Evolutionary conservation across 2,888 invertebrate species (phyloP).

Genomic region (Drosophila mulleri): DNA sequence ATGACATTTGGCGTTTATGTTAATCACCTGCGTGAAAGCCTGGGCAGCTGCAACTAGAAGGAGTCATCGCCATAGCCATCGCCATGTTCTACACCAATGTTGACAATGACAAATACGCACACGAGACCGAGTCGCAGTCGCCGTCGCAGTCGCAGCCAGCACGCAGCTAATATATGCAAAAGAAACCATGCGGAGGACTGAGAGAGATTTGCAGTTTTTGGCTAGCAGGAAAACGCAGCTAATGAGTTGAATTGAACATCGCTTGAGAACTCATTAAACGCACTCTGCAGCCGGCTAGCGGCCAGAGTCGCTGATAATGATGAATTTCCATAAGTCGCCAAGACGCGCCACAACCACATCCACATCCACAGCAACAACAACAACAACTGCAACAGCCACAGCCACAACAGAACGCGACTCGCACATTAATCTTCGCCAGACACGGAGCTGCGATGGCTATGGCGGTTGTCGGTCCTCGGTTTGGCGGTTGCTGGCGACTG

Average conservation of each 20-base stretch:
- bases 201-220: constrained; percentile 66
- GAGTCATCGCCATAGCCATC: constrained; percentile 32
- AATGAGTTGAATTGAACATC: constrained; percentile 79
- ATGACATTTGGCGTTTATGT: constrained; percentile 83
- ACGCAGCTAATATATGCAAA: constrained; percentile 61
- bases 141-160: constrained; percentile 8
- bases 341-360: constrained; percentile 48
- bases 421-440: constrained; percentile 82
- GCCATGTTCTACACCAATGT: constrained; percentile 82
- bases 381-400: background rate
- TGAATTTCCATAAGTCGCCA: constrained; percentile 83
- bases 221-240: constrained; percentile 77
- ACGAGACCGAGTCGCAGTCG: constrained; percentile 53
- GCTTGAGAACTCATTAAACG: constrained; percentile 81
- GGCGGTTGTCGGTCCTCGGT: constrained; percentile 26
- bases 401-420: constrained; percentile 71
- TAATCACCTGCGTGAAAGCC: constrained; percentile 85
- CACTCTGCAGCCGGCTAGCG: constrained; percentile 43
- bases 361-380: background rate
- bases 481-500: constrained; percentile 39
- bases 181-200: constrained; percentile 40
- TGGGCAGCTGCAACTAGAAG: constrained; percentile 74
- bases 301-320: constrained; percentile 71
- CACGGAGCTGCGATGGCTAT: constrained; percentile 54
- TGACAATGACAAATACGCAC: constrained; percentile 85